Percentiles rank a stretch among this genome's conserved stretches.
These are phyloP conservation scores for Ploceus nigricollis DNA, from an alignment of 2,113 vertebrate genomes.

Conservation along the genomic window DNA sequence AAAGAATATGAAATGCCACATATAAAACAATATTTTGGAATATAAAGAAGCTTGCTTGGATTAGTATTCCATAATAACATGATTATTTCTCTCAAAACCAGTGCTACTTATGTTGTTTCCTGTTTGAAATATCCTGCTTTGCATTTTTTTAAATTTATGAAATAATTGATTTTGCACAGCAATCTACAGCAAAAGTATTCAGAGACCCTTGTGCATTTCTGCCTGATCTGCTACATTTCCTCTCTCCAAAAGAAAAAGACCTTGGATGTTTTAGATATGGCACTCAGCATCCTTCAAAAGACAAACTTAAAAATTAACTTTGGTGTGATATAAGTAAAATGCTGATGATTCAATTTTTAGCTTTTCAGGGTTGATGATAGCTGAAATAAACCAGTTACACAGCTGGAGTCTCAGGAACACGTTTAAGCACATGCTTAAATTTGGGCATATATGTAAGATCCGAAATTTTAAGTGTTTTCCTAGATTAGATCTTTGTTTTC, in stretches of 20 bases:
- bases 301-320: conserved; percentile 45
- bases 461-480: background rate
- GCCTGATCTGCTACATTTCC: background rate
- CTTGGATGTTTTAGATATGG: conserved; percentile 13
- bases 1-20: conserved; percentile 29
- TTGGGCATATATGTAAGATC: background rate
- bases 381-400: background rate
- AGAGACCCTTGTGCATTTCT: conserved; percentile 18
- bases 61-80: conserved; percentile 43
- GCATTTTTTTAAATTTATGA: conserved; percentile 49
- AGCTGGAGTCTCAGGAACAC: background rate
- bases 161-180: conserved; percentile 50
- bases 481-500: background rate
- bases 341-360: conserved; percentile 32
- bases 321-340: conserved; percentile 28
- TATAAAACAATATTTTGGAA: conserved; percentile 47
- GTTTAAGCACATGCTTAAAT: background rate
- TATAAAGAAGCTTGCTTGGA: conserved; percentile 35
- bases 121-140: conserved; percentile 63
- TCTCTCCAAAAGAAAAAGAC: conserved; percentile 22
- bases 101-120: conserved; percentile 35
- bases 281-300: conserved; percentile 26
- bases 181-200: conserved; percentile 25
- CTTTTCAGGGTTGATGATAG: background rate
- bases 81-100: conserved; percentile 54